A percentile compares a stretch with the other conserved stretches of the same genome.
phyloP scores from a whole-genome alignment of 2,888 invertebrate genomes.

The Ophioninae sp. region DNA sequence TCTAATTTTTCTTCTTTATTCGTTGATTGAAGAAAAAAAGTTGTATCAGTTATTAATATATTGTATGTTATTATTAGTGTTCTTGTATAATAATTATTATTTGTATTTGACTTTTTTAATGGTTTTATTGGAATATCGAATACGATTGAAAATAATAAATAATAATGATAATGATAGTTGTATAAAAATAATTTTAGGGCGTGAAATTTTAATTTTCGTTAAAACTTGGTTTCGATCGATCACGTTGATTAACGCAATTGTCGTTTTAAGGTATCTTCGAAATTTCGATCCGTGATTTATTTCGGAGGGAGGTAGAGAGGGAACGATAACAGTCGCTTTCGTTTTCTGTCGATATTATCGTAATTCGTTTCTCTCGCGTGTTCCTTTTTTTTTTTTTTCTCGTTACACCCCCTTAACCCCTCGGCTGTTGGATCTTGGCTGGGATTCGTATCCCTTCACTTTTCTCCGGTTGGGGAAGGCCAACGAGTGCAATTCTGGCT shows the following conservation, averaged over 20 bases:
- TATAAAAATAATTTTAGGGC: background rate
- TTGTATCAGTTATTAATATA: too few species aligned
- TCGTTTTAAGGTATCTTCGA: background rate
- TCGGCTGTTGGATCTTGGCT: background rate
- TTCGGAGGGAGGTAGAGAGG: background rate
- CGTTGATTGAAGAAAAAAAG: too few species aligned
- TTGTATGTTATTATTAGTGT: too few species aligned
- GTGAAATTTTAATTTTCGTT: background rate
- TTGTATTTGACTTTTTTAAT: too few species aligned
- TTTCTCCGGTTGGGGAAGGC: conserved; percentile 29
- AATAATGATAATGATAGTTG: too few species aligned
- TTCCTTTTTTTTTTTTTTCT: background rate
- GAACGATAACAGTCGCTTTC: background rate
- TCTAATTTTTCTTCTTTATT: background rate
- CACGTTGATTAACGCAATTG: background rate
- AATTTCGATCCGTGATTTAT: background rate
- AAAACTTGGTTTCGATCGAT: background rate
- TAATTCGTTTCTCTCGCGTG: conserved; percentile 14
- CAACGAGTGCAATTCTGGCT: conserved; percentile 32
- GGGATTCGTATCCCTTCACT: conserved; percentile 25
- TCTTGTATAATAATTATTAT: too few species aligned
- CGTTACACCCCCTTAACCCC: background rate
- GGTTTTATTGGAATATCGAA: too few species aligned
- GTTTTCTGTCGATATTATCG: background rate
- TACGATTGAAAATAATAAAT: too few species aligned